Percentiles rank a stretch among this genome's conserved stretches.
Evolutionary conservation across 2,888 invertebrate species (phyloP).

Genomic region (Philereme vetulata): DNA sequence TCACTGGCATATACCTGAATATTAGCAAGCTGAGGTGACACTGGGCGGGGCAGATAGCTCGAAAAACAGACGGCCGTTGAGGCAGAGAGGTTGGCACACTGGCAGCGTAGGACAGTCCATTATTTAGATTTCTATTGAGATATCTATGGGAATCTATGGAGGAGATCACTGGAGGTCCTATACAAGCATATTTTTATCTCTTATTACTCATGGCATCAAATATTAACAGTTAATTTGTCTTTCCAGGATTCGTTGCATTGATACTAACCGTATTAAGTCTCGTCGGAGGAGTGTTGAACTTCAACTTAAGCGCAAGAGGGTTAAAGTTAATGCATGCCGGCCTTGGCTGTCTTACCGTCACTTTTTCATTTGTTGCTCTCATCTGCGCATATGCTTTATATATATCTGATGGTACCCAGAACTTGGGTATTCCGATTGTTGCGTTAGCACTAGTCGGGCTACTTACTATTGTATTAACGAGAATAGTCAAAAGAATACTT

Average conservation of each 20-base stretch:
- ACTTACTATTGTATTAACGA: slow-evolving; percentile 41
- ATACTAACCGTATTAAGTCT: slow-evolving; percentile 54
- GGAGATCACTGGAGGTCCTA: no score
- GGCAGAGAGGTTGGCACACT: no score
- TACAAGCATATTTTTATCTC: neutral
- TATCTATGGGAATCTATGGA: no score
- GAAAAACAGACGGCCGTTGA: no score
- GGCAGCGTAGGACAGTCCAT: no score
- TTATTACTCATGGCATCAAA: neutral
- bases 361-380: slow-evolving; percentile 51
- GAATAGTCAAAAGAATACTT: slow-evolving; percentile 27
- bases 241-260: slow-evolving; percentile 63
- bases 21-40: no score
- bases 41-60: no score
- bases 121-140: no score
- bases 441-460: slow-evolving; percentile 53
- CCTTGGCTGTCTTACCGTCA: slow-evolving; percentile 49
- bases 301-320: slow-evolving; percentile 39
- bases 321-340: slow-evolving; percentile 47
- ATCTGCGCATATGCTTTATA: slow-evolving; percentile 43
- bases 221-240: slow-evolving; percentile 1
- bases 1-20: no score
- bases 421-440: slow-evolving; percentile 50
- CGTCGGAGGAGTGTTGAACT: slow-evolving; percentile 53
- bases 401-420: slow-evolving; percentile 38